phyloP scores from a whole-genome alignment of 2,797 vertebrate species.

The Amblyopsis hoosieri region DNA sequence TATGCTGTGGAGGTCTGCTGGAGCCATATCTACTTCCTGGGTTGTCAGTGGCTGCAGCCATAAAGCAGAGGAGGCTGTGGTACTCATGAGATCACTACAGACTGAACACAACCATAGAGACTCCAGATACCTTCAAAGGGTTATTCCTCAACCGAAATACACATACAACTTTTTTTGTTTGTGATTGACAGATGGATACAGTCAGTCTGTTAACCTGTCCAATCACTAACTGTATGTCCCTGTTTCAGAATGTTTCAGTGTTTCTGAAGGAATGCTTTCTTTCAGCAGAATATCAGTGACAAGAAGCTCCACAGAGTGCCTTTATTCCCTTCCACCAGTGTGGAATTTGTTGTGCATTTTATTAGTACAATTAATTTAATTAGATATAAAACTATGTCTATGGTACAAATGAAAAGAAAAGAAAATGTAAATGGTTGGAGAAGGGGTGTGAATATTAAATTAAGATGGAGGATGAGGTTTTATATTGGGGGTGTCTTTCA shows the following conservation, averaged over 20 bases:
- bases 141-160: conserved; percentile 9
- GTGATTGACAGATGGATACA: no score
- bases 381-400: no score
- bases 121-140: neutral
- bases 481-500: conserved; percentile 2
- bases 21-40: conserved; percentile 60
- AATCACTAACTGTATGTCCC: no score
- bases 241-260: no score
- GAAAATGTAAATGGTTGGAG: neutral
- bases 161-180: neutral
- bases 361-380: no score
- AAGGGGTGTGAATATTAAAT: no score
- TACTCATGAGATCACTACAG: conserved; percentile 17
- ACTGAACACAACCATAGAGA: conserved; percentile 2
- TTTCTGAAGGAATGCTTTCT: no score
- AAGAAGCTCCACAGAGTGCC: no score
- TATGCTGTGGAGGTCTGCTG: conserved; percentile 55
- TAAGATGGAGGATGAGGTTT: conserved; percentile 8
- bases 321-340: neutral
- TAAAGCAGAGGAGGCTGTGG: conserved; percentile 27
- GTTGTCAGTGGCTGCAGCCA: conserved; percentile 39
- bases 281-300: no score
- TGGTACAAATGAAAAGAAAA: neutral
- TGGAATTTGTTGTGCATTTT: neutral
- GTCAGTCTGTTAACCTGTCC: no score